phyloP scores from a whole-genome alignment of 2,797 vertebrate genomes.

The Enteromius anoplus region DNA sequence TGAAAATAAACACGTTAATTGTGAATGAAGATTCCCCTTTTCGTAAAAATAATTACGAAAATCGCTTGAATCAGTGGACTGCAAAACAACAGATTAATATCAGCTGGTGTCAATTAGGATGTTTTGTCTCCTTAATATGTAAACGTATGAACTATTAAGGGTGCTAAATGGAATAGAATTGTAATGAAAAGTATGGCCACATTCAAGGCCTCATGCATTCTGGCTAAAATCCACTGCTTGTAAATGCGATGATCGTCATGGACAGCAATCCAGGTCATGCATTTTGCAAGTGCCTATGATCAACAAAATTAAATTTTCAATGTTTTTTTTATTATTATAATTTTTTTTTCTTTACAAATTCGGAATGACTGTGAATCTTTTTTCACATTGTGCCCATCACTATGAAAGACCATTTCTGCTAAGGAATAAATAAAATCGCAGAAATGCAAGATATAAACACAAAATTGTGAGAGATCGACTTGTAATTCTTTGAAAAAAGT shows the following conservation, averaged over 20 bases:
- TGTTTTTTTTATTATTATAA: background rate
- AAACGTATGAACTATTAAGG: constrained; percentile 7
- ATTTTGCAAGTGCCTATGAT: constrained; percentile 24
- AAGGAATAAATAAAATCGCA: background rate
- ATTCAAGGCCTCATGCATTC: constrained; percentile 21
- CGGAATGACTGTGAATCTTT: background rate
- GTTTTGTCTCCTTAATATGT: background rate
- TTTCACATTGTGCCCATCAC: background rate
- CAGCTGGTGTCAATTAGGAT: background rate
- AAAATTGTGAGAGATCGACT: background rate
- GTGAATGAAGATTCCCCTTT: constrained; percentile 39
- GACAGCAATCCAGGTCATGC: constrained; percentile 44
- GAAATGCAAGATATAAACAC: background rate
- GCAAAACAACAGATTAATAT: constrained; percentile 4
- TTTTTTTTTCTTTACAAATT: background rate
- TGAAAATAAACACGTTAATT: constrained; percentile 38
- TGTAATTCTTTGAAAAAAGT: background rate
- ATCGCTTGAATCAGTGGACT: background rate
- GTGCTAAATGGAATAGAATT: constrained; percentile 7
- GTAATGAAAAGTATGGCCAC: constrained; percentile 18
- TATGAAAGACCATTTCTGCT: background rate
- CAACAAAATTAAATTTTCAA: background rate
- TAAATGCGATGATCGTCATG: constrained; percentile 1
- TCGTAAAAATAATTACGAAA: constrained; percentile 29
- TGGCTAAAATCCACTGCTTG: constrained; percentile 29